Percentiles rank a stretch among this genome's conserved stretches.
Conservation (phyloP, 2,113 vertebrate species). For the Chunga burmeisteri region DNA sequence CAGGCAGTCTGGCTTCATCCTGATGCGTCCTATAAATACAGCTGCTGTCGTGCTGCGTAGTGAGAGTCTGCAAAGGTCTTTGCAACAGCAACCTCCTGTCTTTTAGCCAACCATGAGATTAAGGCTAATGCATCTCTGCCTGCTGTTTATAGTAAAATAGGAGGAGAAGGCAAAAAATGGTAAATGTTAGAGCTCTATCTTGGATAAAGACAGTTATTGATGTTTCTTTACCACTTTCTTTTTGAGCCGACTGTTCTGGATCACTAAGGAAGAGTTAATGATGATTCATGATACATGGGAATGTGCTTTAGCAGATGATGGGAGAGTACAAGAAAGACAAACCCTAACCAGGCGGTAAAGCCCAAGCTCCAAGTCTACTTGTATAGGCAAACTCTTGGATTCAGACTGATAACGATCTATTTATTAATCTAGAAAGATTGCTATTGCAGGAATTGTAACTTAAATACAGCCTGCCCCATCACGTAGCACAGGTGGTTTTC, state of each 20-base stretch:
- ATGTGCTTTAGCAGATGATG: not conserved
- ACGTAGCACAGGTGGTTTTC: not conserved
- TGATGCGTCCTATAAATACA: not conserved
- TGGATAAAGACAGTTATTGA: not conserved
- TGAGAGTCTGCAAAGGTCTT: not conserved
- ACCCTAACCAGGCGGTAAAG: not conserved
- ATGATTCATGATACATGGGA: not conserved
- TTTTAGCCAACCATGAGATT: not conserved
- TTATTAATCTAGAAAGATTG: not conserved
- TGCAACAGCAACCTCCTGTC: not conserved
- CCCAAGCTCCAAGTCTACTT: not conserved
- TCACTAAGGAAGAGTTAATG: not conserved
- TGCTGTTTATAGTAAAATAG: not conserved
- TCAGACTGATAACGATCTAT: rapidly evolving
- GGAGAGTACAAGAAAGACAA: not conserved
- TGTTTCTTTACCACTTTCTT: not conserved
- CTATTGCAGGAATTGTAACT: not conserved
- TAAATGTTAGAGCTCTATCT: not conserved
- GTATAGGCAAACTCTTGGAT: not conserved
- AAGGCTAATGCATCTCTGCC: not conserved
- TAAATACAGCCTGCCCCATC: not conserved
- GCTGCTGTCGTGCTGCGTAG: not conserved
- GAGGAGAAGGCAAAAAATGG: not conserved
- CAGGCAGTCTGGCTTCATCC: not conserved
- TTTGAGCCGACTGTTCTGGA: not conserved